Percentiles rank a stretch among this genome's conserved stretches.
Evolutionary conservation across 1,140 invertebrate genomes (phyloP).

Genomic region (Globodera ellingtonae): DNA sequence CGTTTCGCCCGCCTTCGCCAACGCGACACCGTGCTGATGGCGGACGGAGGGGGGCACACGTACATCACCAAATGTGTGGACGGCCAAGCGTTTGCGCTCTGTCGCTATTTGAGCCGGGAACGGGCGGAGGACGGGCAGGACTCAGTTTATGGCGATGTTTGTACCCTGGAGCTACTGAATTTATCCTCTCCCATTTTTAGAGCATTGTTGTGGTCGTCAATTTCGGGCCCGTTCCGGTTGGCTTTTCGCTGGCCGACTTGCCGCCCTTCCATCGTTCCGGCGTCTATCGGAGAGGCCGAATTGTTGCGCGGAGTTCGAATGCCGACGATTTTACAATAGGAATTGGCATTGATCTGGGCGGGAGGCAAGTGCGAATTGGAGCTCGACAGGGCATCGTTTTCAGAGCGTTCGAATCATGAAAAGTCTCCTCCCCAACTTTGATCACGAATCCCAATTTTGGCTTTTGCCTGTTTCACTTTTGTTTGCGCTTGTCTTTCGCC

Average conservation of each 20-base stretch:
- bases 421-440: no score
- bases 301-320: constrained; percentile 33
- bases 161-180: neutral
- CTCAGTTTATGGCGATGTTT: neutral
- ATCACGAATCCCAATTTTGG: neutral
- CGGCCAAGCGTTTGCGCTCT: constrained; percentile 37
- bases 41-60: constrained; percentile 23
- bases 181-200: constrained; percentile 22
- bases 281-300: constrained; percentile 14
- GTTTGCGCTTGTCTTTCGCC: neutral
- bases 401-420: constrained; percentile 19
- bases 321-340: constrained; percentile 26
- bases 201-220: constrained; percentile 42
- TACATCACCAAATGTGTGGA: constrained; percentile 42
- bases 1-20: constrained; percentile 26
- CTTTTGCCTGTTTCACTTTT: neutral
- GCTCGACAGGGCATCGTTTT: constrained; percentile 42
- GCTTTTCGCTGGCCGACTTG: constrained; percentile 40
- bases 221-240: constrained; percentile 22
- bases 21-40: constrained; percentile 10
- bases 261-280: constrained; percentile 30
- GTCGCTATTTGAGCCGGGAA: constrained; percentile 32
- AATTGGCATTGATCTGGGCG: constrained; percentile 31
- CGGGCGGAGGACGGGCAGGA: neutral
- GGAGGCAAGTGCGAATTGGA: constrained; percentile 30